Evolutionary conservation across 2,797 vertebrate species (phyloP).

Genomic region (Decapterus maruadsi): DNA sequence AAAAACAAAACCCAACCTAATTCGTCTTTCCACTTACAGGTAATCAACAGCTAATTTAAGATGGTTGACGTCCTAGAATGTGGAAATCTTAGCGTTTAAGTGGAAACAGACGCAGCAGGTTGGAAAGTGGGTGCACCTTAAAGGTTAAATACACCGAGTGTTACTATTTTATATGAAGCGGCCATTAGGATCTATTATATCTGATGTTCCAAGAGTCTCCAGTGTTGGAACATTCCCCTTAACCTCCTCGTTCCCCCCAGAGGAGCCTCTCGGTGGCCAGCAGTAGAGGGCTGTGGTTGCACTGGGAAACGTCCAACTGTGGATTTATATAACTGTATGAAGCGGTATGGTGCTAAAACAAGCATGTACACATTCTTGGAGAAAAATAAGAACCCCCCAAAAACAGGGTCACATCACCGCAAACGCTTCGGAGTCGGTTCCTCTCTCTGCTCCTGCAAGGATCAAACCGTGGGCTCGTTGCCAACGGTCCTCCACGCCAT

Average conservation of each 20-base stretch:
- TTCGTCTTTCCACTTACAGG: not conserved
- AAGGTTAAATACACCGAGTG: constrained; percentile 19
- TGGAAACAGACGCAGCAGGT: not conserved
- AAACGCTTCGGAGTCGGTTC: not conserved
- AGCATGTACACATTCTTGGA: not conserved
- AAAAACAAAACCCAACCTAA: not conserved
- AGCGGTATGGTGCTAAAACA: constrained; percentile 7
- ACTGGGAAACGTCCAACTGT: constrained; percentile 17
- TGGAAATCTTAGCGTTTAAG: constrained; percentile 1
- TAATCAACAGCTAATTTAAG: constrained; percentile 3
- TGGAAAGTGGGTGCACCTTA: constrained; percentile 23
- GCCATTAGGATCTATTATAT: constrained; percentile 6
- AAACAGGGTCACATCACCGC: constrained; percentile 7
- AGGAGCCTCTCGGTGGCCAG: constrained; percentile 9
- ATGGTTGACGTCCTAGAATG: not conserved
- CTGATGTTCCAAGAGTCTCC: constrained; percentile 7
- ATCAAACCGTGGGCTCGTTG: constrained; percentile 23
- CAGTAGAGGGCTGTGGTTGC: not conserved
- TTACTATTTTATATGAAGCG: constrained; percentile 5
- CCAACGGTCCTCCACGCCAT: constrained; percentile 31
- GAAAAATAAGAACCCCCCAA: not conserved
- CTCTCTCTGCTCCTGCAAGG: not conserved
- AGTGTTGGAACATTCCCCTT: constrained; percentile 7
- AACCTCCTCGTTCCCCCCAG: constrained; percentile 18
- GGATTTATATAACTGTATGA: constrained; percentile 10